Conservation (phyloP, 2,797 vertebrate genomes). For the Alcedo quadribrachys region DNA sequence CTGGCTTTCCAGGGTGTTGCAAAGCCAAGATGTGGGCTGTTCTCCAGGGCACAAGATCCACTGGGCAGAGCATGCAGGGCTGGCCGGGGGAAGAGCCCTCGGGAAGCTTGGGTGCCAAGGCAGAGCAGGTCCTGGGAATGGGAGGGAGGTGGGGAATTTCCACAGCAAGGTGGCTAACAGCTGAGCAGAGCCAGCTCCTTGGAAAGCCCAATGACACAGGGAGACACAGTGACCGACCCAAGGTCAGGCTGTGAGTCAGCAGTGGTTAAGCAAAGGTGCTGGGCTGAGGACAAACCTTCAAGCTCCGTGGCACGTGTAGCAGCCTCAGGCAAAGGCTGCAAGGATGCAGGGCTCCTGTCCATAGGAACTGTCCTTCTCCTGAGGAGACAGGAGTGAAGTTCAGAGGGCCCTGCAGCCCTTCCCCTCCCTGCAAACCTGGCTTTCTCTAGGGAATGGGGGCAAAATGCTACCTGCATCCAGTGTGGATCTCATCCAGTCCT, state of each 20-base stretch:
- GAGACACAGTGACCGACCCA: accelerated
- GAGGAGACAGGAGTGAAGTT: not conserved
- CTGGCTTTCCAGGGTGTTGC: not conserved
- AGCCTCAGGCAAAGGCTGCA: not conserved
- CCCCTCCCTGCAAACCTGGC: not conserved
- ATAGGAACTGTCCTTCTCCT: accelerated
- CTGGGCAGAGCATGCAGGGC: not conserved
- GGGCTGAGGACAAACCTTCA: not conserved
- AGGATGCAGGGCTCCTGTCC: not conserved
- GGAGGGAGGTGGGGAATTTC: conserved; percentile 17
- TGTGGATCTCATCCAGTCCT: too few species aligned
- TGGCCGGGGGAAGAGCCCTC: not conserved
- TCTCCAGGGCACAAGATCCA: not conserved
- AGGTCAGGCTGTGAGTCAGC: not conserved
- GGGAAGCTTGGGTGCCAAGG: accelerated
- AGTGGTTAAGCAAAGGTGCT: not conserved
- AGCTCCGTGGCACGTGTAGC: accelerated
- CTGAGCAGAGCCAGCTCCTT: accelerated
- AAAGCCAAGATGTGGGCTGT: not conserved
- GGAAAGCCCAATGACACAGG: not conserved
- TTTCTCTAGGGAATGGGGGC: not conserved
- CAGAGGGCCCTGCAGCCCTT: not conserved
- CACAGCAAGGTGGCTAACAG: not conserved
- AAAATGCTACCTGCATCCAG: not conserved
- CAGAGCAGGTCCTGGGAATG: not conserved